Conservation (phyloP, 2,888 invertebrate genomes). For the Lomographa bimaculata region DNA sequence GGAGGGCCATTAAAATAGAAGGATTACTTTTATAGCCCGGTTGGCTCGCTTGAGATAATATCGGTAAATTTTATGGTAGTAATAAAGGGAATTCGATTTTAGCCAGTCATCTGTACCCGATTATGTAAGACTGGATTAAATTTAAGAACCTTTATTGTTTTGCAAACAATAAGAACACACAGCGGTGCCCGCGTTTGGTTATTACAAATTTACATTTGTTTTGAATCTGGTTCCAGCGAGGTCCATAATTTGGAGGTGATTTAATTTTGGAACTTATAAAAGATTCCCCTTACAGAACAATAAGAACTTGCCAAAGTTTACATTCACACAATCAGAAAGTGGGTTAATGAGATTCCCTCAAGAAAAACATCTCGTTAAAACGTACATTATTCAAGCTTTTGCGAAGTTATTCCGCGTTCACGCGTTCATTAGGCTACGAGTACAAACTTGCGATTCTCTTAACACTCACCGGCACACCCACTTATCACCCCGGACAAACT, state of each 20-base stretch:
- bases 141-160: conserved; percentile 43
- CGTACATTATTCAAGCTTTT: conserved; percentile 82
- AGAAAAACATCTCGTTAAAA: conserved; percentile 83
- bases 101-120: conserved; percentile 74
- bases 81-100: conserved; percentile 81
- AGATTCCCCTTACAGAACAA: conserved; percentile 66
- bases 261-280: conserved; percentile 69
- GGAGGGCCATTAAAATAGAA: conserved; percentile 77
- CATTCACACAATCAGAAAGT: conserved; percentile 80
- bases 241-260: conserved; percentile 55
- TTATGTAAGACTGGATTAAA: conserved; percentile 61
- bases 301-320: conserved; percentile 76
- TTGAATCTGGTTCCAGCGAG: conserved; percentile 16
- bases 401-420: conserved; percentile 80
- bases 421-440: conserved; percentile 79
- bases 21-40: conserved; percentile 79
- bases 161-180: conserved; percentile 34
- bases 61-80: conserved; percentile 78
- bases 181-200: conserved; percentile 8
- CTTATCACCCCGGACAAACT: conserved; percentile 76
- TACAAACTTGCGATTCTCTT: conserved; percentile 72
- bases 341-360: conserved; percentile 82
- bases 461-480: conserved; percentile 63
- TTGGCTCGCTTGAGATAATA: conserved; percentile 79
- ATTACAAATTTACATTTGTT: conserved; percentile 35